These are phyloP conservation scores for Sula dactylatra DNA, from an alignment of 2,113 vertebrate species.

Conservation along the genomic window DNA sequence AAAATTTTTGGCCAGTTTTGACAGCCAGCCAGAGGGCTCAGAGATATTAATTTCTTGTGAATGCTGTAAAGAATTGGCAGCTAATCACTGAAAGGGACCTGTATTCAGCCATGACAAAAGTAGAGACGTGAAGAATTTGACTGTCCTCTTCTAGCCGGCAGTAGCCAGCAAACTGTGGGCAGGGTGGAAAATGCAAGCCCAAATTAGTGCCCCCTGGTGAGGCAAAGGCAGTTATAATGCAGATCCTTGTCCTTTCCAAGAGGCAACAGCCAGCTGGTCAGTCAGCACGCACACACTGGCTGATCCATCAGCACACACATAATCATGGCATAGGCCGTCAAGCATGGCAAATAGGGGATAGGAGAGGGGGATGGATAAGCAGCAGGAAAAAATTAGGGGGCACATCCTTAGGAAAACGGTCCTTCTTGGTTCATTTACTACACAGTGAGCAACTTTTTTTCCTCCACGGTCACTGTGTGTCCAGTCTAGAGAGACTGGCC, in stretches of 20 bases:
- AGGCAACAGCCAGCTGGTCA: not conserved
- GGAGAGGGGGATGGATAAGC: not conserved
- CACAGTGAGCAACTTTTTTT: not conserved
- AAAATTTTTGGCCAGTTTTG: not conserved
- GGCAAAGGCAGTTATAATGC: not conserved
- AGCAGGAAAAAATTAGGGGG: not conserved
- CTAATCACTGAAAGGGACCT: not conserved
- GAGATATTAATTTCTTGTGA: not conserved
- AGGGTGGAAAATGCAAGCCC: not conserved
- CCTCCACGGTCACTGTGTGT: rapidly evolving
- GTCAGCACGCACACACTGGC: rapidly evolving
- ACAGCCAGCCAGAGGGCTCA: not conserved
- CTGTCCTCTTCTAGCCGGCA: not conserved
- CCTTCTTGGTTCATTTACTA: not conserved
- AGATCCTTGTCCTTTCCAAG: not conserved
- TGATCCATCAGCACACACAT: not conserved
- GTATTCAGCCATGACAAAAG: not conserved
- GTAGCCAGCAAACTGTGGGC: not conserved
- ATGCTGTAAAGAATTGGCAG: not conserved
- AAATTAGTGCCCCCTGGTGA: not conserved
- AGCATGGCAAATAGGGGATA: not conserved
- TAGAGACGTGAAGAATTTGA: not conserved
- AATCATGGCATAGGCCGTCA: not conserved
- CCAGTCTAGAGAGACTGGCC: not conserved
- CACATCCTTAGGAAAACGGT: rapidly evolving